Percentiles rank a stretch among this genome's conserved stretches.
Evolutionary conservation across 2,113 vertebrate species (phyloP).

Genomic region (Oncorhynchus nerka): DNA sequence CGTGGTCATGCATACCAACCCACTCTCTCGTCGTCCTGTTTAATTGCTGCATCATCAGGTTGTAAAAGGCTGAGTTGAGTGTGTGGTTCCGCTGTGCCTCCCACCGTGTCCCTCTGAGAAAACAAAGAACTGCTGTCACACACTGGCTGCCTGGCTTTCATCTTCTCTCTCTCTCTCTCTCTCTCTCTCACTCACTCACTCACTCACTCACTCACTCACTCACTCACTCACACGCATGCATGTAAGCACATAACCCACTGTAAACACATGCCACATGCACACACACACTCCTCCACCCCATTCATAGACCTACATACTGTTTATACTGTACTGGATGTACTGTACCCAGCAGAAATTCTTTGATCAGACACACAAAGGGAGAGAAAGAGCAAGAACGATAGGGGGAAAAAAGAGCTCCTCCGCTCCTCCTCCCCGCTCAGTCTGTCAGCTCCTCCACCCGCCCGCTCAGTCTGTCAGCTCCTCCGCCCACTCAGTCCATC

Average conservation of each 20-base stretch:
- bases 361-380: not conserved
- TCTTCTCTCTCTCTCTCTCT: not conserved
- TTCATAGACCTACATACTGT: not conserved
- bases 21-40: constrained; percentile 26
- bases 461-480: no score
- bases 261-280: no score
- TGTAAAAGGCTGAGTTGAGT: constrained; percentile 27
- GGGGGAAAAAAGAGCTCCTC: not conserved
- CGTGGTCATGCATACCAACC: constrained; percentile 19
- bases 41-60: constrained; percentile 45
- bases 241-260: not conserved
- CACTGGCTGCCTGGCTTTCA: not conserved
- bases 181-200: not conserved
- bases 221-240: not conserved
- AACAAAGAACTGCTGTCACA: not conserved
- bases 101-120: not conserved
- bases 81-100: constrained; percentile 12
- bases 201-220: not conserved
- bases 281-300: no score
- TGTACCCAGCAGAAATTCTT: no score
- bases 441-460: no score
- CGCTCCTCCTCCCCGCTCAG: no score
- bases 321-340: no score
- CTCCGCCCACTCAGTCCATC: no score
- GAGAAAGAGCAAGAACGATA: not conserved